A percentile compares a stretch with the other conserved stretches of the same genome.
Evolutionary conservation across 2,888 invertebrate species (phyloP).

Genomic region (Liodrosophila aerea): DNA sequence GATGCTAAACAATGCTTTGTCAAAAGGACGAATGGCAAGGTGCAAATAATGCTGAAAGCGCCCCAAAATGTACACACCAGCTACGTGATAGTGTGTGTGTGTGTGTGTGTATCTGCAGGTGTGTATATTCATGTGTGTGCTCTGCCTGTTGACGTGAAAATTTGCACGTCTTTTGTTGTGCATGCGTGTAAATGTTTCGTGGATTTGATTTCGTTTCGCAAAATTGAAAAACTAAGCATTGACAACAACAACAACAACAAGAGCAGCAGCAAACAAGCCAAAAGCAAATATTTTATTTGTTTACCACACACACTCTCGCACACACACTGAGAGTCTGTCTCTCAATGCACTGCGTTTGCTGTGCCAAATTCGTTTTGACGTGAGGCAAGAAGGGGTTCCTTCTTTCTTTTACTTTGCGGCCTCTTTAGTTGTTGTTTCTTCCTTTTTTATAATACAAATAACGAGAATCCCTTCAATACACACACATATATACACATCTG

Average conservation of each 20-base stretch:
- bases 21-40: conserved; percentile 59
- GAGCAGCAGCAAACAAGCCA: conserved; percentile 52
- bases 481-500: conserved; percentile 24
- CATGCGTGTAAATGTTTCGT: conserved; percentile 74
- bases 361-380: conserved; percentile 71
- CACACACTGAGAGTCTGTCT: conserved; percentile 21
- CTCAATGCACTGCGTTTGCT: conserved; percentile 68
- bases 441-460: conserved; percentile 71
- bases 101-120: conserved; percentile 23
- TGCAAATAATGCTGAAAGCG: conserved; percentile 73
- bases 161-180: conserved; percentile 78
- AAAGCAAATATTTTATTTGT: conserved; percentile 72
- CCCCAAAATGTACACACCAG: conserved; percentile 65
- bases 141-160: conserved; percentile 76
- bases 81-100: conserved; percentile 57
- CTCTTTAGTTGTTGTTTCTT: conserved; percentile 75
- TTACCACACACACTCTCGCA: conserved; percentile 49
- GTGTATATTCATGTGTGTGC: conserved; percentile 29
- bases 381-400: conserved; percentile 52
- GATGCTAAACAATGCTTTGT: conserved; percentile 39
- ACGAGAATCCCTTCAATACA: conserved; percentile 60
- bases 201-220: conserved; percentile 69
- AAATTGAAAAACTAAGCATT: conserved; percentile 76
- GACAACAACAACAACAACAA: conserved; percentile 48
- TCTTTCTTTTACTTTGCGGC: conserved; percentile 68